Percentiles rank a stretch among this genome's conserved stretches.
phyloP scores from a whole-genome alignment of 2,113 vertebrate species.

The Bungarus multicinctus region DNA sequence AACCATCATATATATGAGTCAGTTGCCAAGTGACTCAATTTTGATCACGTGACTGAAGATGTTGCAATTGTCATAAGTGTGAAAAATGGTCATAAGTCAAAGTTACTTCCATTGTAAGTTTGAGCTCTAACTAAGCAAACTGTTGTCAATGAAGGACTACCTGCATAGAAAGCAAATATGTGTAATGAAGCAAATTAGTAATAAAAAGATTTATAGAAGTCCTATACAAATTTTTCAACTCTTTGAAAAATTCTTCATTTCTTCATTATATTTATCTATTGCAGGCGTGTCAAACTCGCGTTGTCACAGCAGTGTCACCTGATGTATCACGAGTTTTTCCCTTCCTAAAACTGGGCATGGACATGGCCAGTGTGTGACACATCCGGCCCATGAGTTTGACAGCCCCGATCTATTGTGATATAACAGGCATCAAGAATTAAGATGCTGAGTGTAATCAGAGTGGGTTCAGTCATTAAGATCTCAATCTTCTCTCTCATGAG shows the following conservation, averaged over 20 bases:
- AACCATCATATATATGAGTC: background rate
- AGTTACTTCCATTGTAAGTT: background rate
- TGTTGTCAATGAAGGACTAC: background rate
- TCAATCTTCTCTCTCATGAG: background rate
- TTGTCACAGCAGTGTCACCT: too few species aligned
- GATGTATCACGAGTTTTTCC: too few species aligned
- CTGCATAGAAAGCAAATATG: background rate
- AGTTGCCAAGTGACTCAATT: background rate
- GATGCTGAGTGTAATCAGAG: background rate
- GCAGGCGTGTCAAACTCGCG: too few species aligned
- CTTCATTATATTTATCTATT: background rate
- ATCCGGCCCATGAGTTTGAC: too few species aligned
- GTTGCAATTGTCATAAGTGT: background rate
- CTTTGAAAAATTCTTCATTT: background rate
- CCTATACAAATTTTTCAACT: background rate
- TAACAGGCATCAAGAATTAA: background rate
- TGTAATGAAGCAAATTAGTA: background rate
- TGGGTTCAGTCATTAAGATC: background rate
- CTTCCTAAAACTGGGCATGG: too few species aligned
- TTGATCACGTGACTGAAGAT: background rate
- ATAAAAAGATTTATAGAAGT: background rate
- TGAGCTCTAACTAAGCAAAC: background rate
- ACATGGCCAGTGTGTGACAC: too few species aligned
- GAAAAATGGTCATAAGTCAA: background rate
- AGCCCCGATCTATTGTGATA: background rate